Evolutionary conservation across 2,113 vertebrate species (phyloP).

Genomic region (Anolis carolinensis): DNA sequence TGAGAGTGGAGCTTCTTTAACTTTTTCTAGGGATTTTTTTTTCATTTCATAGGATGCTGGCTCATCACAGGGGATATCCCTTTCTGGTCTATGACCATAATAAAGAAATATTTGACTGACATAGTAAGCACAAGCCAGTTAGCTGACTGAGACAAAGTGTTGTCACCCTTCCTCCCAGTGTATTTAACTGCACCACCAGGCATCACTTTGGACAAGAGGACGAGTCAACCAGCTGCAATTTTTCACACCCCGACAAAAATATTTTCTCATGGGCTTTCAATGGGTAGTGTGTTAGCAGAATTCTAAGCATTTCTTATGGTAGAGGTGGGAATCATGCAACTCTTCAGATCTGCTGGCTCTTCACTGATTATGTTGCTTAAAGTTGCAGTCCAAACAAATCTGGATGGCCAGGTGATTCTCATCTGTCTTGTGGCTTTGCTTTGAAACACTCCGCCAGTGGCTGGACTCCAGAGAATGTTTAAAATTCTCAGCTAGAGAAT

Average conservation of each 20-base stretch:
- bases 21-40: slow-evolving; percentile 35
- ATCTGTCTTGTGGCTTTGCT: background rate
- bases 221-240: background rate
- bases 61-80: background rate
- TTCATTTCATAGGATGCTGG: slow-evolving; percentile 32
- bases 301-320: background rate
- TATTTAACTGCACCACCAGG: no score
- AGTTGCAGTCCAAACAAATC: no score
- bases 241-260: no score
- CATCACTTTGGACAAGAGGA: background rate
- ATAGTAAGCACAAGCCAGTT: background rate
- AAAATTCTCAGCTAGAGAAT: no score
- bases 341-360: no score
- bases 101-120: background rate
- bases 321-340: no score
- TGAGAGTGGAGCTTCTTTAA: background rate
- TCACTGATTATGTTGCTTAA: no score
- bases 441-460: background rate
- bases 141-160: background rate
- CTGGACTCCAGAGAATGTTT: background rate
- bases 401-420: no score
- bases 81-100: background rate
- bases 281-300: background rate
- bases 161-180: no score
- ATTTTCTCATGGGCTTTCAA: background rate